Evolutionary conservation across 2,797 vertebrate genomes (phyloP), one percentile per base, ranked within the genome.

Genomic region (Notolepis coatsorum): DNA sequence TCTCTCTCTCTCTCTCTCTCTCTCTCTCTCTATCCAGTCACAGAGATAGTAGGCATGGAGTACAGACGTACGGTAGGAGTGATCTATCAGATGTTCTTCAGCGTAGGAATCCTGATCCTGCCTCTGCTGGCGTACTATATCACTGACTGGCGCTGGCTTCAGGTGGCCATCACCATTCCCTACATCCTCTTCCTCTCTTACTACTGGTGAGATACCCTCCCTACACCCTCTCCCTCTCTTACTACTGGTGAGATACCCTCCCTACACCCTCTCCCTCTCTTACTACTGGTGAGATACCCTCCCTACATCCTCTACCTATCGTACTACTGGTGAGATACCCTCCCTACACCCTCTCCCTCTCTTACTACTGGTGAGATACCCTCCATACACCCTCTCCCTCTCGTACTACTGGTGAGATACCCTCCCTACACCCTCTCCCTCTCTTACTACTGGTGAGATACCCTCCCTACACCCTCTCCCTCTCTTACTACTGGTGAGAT

Each of bases 61-160:
- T 94, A 92, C 84, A 86, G 97, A 55, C 90, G 95, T 31, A 94
- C 93, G 0, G 94, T 97, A 68, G 97, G 96, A 13, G 91, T 99
- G 0, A 43, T 94, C 30, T 96, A 95, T 80, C 97, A 99, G 89
- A 95, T 97, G 70, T 93, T 96, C 88, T 99, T 97, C 91, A 98
- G 96, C 1, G 37, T 97, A 2, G 97, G 96, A 43, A 81, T 97
- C 79, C 93, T 99, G 68, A 49, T 98, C 66, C 94, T 99, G 28
- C 95, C 97, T 54, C 94, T 96, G 81, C 91, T 97, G 27, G 95
- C 97, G 7, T 99, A 98, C 81, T 89, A 91, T 66, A 89, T 96
- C 81, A 89, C 92, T 3, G 94, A 87, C 45, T 99, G 97, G 97
- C 95, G 95, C 63, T 96, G 96, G 86, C 81, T 98, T 54, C 96